phyloP scores from a whole-genome alignment of 1,140 invertebrate species.

The Sycophaga agraensis region DNA sequence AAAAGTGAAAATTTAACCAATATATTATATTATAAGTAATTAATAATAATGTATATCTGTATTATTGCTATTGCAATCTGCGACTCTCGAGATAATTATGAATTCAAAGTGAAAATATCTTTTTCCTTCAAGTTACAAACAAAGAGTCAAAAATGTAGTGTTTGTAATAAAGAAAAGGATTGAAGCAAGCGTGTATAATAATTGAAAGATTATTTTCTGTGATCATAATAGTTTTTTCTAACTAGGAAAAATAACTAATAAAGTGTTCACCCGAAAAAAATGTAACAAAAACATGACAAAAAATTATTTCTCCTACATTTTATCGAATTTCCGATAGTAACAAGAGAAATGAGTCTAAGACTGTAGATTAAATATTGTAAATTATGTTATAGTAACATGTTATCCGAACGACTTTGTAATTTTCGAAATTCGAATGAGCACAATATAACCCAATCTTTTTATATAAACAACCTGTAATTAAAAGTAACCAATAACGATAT shows the following conservation, averaged over 20 bases:
- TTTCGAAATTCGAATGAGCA: not conserved
- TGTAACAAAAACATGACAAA: not conserved
- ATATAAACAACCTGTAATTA: not conserved
- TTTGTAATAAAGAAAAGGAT: not conserved
- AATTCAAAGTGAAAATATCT: not conserved
- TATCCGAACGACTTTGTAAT: conserved; percentile 1
- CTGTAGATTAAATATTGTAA: conserved; percentile 18
- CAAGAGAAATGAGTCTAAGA: conserved; percentile 1
- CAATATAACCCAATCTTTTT: not conserved
- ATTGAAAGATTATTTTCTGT: conserved; percentile 16
- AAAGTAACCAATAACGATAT: conserved; percentile 1
- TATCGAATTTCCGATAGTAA: not conserved
- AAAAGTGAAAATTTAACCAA: conserved; percentile 15
- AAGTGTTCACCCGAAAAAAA: conserved; percentile 2
- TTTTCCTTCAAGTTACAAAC: not conserved
- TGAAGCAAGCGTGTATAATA: conserved; percentile 16
- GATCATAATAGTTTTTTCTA: conserved; percentile 1
- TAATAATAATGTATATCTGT: conserved; percentile 13
- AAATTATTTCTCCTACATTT: not conserved
- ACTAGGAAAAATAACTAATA: not conserved
- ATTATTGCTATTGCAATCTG: conserved; percentile 13
- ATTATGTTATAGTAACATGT: conserved; percentile 2
- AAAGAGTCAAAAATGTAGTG: not conserved
- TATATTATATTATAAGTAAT: conserved; percentile 9
- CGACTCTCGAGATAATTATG: not conserved